Evolutionary conservation across 1,140 invertebrate species (phyloP).

Genomic region (Trachymyrmex septentrionalis): DNA sequence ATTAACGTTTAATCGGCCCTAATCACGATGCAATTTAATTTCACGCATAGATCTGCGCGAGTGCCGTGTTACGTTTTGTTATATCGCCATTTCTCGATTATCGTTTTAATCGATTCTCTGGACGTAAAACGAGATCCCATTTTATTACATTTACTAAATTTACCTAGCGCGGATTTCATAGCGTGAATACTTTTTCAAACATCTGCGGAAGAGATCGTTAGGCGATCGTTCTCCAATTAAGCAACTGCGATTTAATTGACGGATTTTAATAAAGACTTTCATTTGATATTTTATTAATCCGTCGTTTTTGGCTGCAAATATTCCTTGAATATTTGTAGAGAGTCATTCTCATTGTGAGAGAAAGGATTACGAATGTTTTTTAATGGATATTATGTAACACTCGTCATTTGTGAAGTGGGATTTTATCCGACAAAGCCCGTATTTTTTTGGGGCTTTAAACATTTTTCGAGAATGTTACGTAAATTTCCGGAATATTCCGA

Average conservation of each 20-base stretch:
- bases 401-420: constrained; percentile 41
- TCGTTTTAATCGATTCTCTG: constrained; percentile 25
- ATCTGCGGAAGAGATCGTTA: neutral
- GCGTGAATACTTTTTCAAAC: constrained; percentile 1
- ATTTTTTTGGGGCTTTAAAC: constrained; percentile 25
- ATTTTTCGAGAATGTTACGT: constrained; percentile 33
- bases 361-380: constrained; percentile 15
- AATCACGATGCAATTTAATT: constrained; percentile 45
- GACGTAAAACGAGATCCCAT: constrained; percentile 24
- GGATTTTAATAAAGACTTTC: constrained; percentile 49
- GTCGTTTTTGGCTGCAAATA: constrained; percentile 9
- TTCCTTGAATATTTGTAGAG: neutral
- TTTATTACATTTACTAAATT: constrained; percentile 43
- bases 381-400: constrained; percentile 51
- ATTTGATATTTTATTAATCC: constrained; percentile 46
- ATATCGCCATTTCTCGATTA: constrained; percentile 10
- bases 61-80: constrained; percentile 1
- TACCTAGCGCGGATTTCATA: constrained; percentile 11
- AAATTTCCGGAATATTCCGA: constrained; percentile 42
- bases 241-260: constrained; percentile 47
- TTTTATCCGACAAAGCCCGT: constrained; percentile 12
- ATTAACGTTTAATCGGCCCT: constrained; percentile 55
- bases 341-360: neutral
- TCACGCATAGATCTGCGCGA: constrained; percentile 27
- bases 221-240: constrained; percentile 44